A percentile compares a stretch with the other conserved stretches of the same genome.
phyloP scores from a whole-genome alignment of 2,113 vertebrate species.

The Poeciliopsis retropinna region DNA sequence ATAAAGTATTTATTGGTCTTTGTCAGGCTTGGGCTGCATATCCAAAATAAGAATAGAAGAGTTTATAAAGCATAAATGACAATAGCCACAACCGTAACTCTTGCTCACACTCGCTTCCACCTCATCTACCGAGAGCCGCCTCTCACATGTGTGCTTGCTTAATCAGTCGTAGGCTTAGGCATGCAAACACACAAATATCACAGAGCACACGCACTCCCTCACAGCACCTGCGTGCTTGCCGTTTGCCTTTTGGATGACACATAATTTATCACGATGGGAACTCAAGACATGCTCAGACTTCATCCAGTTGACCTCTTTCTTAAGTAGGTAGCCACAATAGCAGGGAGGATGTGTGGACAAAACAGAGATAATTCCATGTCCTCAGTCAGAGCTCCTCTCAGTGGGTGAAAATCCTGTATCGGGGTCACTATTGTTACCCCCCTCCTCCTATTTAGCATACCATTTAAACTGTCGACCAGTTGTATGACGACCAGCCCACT shows the following conservation, averaged over 20 bases:
- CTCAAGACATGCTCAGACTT: constrained; percentile 64
- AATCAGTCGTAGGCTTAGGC: constrained; percentile 63
- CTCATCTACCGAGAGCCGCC: constrained; percentile 36
- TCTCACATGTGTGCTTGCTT: constrained; percentile 53
- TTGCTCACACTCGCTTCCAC: constrained; percentile 30
- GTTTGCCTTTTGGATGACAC: constrained; percentile 63
- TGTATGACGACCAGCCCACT: constrained; percentile 48
- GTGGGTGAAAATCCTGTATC: constrained; percentile 35
- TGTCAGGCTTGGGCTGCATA: constrained; percentile 74
- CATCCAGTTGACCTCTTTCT: constrained; percentile 73
- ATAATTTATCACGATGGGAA: constrained; percentile 63
- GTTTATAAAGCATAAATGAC: constrained; percentile 48
- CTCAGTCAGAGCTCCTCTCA: constrained; percentile 31
- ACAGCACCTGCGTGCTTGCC: constrained; percentile 68
- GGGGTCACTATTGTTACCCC: constrained; percentile 25
- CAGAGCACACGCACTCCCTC: constrained; percentile 19
- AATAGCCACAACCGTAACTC: constrained; percentile 37
- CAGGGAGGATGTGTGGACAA: constrained; percentile 53
- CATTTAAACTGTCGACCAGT: constrained; percentile 46
- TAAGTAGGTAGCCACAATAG: constrained; percentile 62
- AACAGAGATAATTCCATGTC: constrained; percentile 48
- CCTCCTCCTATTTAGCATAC: constrained; percentile 24
- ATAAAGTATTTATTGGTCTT: constrained; percentile 86
- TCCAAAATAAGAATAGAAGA: constrained; percentile 64
- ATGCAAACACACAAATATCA: constrained; percentile 36